Percentiles rank a stretch among this genome's conserved stretches.
phyloP scores from a whole-genome alignment of 2,888 invertebrate genomes.

The Mimachlamys varia region DNA sequence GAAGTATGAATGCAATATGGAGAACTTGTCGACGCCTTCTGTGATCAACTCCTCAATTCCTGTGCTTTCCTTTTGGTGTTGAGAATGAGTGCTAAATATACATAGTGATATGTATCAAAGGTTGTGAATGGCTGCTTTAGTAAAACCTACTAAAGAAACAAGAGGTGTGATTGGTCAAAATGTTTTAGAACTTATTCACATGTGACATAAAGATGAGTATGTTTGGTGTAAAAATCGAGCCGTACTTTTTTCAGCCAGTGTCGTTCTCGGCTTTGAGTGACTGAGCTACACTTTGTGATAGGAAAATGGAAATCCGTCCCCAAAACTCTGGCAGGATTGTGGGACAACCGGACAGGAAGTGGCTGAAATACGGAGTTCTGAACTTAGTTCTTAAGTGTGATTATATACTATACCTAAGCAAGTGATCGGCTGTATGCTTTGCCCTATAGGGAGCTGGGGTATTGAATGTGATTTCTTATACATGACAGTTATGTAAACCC shows the following conservation, averaged over 20 bases:
- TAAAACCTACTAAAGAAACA: neutral
- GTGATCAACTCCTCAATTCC: constrained; percentile 14
- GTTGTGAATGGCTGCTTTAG: constrained; percentile 21
- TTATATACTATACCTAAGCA: neutral
- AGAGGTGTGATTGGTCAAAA: neutral
- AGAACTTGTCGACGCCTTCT: neutral
- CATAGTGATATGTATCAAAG: constrained; percentile 22
- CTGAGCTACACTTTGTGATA: too few species aligned
- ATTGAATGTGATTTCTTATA: neutral
- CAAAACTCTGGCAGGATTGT: neutral
- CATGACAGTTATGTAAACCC: neutral
- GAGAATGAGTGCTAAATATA: neutral
- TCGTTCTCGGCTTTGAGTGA: neutral
- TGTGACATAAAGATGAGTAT: neutral
- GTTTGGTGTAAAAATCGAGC: neutral
- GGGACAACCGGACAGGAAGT: neutral
- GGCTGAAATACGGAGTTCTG: neutral
- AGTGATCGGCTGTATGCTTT: neutral
- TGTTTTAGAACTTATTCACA: neutral
- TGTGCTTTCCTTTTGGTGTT: neutral
- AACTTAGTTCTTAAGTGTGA: too few species aligned
- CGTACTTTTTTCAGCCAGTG: neutral
- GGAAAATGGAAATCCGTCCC: neutral
- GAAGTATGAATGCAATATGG: constrained; percentile 12
- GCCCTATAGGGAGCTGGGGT: neutral